phyloP scores from a whole-genome alignment of 2,797 vertebrate species.

The Oreochromis grahami region DNA sequence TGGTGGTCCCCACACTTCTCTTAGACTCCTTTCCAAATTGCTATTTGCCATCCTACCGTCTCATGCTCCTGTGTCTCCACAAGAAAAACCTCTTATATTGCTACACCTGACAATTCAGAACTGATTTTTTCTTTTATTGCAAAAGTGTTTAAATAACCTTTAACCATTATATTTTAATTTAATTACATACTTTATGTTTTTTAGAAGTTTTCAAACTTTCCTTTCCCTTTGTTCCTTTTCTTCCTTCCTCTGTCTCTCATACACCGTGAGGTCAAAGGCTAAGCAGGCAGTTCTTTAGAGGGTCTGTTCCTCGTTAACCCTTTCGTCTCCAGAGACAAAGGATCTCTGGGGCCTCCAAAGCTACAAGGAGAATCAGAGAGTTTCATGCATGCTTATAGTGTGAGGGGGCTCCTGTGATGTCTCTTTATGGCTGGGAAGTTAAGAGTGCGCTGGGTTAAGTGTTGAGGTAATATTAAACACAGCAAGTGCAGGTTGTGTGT shows the following conservation, averaged over 20 bases:
- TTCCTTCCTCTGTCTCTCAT: slow-evolving; percentile 42
- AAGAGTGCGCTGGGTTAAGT: slow-evolving; percentile 16
- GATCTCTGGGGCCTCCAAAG: slow-evolving; percentile 28
- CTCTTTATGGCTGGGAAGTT: slow-evolving; percentile 4
- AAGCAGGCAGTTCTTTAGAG: slow-evolving; percentile 74
- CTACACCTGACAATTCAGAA: background rate
- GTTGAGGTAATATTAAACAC: slow-evolving; percentile 52
- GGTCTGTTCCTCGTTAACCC: slow-evolving; percentile 75
- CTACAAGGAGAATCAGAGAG: slow-evolving; percentile 40
- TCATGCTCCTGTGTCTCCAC: slow-evolving; percentile 10
- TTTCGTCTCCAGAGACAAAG: slow-evolving; percentile 48
- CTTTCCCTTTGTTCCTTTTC: slow-evolving; percentile 1
- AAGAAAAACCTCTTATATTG: background rate
- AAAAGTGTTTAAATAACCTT: slow-evolving; percentile 11
- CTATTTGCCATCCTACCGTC: background rate
- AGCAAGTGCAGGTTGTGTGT: background rate
- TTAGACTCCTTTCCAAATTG: background rate
- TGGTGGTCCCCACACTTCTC: slow-evolving; percentile 24
- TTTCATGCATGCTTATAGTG: slow-evolving; percentile 40
- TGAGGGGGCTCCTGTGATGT: slow-evolving; percentile 15
- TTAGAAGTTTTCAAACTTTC: slow-evolving; percentile 11
- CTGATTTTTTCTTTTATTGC: background rate
- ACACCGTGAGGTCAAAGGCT: slow-evolving; percentile 68
- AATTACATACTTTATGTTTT: background rate
- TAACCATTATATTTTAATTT: slow-evolving; percentile 9